A percentile compares a stretch with the other conserved stretches of the same genome.
Conservation (phyloP, 2,797 vertebrate genomes). For the Gephyroberyx darwinii region DNA sequence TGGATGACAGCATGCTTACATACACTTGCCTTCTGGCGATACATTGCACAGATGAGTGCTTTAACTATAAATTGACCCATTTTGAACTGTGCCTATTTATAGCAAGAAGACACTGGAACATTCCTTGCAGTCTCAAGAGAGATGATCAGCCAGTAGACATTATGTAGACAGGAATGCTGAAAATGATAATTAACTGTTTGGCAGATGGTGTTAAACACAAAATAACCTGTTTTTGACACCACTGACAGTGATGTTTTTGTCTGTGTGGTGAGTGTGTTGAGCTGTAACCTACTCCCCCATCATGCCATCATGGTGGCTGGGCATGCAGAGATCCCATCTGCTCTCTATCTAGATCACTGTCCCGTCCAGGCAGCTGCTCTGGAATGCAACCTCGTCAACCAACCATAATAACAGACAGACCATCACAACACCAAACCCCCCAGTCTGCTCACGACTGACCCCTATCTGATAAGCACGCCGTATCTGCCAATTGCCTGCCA, state of each 20-base stretch:
- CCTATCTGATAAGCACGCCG: constrained; percentile 7
- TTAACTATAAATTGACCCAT: constrained; percentile 82
- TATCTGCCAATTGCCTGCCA: constrained; percentile 24
- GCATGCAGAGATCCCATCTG: constrained; percentile 73
- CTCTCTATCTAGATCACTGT: constrained; percentile 60
- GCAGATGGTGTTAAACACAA: constrained; percentile 62
- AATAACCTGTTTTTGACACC: constrained; percentile 51
- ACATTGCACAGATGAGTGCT: constrained; percentile 80
- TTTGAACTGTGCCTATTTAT: constrained; percentile 80
- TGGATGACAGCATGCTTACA: constrained; percentile 80
- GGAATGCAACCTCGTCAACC: constrained; percentile 52
- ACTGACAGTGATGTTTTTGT: constrained; percentile 25
- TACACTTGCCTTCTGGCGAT: constrained; percentile 79
- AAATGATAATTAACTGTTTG: constrained; percentile 24
- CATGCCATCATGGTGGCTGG: constrained; percentile 57
- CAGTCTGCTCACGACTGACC: constrained; percentile 26
- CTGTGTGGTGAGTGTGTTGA: constrained; percentile 15
- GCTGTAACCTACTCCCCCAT: constrained; percentile 31
- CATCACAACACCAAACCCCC: constrained; percentile 3
- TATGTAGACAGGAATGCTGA: constrained; percentile 34
- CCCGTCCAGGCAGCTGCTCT: constrained; percentile 59
- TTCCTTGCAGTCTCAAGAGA: constrained; percentile 63
- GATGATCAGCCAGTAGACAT: constrained; percentile 48
- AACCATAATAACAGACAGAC: constrained; percentile 41
- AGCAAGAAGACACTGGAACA: constrained; percentile 68